Evolutionary conservation across 2,113 vertebrate species (phyloP).

Genomic region (Ptilonorhynchus violaceus): DNA sequence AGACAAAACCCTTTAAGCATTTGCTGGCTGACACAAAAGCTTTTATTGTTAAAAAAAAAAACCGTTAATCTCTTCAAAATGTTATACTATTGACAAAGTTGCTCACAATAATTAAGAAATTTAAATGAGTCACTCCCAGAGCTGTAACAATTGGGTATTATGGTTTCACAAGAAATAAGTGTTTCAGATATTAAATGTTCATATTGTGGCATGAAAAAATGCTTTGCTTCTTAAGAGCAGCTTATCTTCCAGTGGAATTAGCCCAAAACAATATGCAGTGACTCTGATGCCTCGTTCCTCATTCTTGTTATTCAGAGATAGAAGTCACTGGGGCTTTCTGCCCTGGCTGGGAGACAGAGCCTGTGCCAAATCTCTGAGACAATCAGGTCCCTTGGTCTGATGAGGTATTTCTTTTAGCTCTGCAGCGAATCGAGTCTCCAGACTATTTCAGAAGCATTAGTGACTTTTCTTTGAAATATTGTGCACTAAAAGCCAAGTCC

Average conservation of each 20-base stretch:
- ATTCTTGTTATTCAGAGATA: background rate
- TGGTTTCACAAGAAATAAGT: slow-evolving; percentile 65
- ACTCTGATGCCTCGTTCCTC: background rate
- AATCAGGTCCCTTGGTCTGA: background rate
- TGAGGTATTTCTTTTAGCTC: background rate
- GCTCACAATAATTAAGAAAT: slow-evolving; percentile 67
- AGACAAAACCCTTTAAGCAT: slow-evolving; percentile 48
- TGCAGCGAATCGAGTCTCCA: background rate
- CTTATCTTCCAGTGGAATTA: slow-evolving; percentile 63
- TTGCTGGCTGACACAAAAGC: slow-evolving; percentile 35
- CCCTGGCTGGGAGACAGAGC: background rate
- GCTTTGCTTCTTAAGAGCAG: slow-evolving; percentile 45
- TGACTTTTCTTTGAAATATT: background rate
- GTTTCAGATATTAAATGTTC: slow-evolving; percentile 70
- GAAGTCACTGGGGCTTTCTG: background rate
- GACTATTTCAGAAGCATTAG: background rate
- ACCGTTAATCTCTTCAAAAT: slow-evolving; percentile 70
- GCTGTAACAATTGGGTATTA: slow-evolving; percentile 63
- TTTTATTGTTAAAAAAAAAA: slow-evolving; percentile 34
- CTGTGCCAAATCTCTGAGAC: background rate
- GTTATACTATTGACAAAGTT: slow-evolving; percentile 60
- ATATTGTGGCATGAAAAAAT: slow-evolving; percentile 37
- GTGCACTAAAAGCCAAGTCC: background rate
- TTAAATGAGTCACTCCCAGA: slow-evolving; percentile 55
- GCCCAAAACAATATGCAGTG: slow-evolving; percentile 19